Base-by-base conservation (phyloP, 1,140 invertebrate species). In the Argopecten irradians region DNA sequence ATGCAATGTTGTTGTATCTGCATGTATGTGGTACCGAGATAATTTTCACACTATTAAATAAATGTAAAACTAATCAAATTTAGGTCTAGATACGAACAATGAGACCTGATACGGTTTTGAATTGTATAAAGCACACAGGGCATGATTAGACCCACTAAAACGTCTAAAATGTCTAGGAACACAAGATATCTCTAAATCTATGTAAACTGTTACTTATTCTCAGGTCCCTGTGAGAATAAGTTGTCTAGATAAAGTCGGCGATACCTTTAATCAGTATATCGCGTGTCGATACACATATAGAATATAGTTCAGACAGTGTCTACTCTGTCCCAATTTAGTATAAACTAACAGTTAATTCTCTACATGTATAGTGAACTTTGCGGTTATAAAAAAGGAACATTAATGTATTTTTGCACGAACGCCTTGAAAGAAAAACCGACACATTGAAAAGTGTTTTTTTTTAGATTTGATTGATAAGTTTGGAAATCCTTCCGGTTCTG, bases 401-500 rank as follows among this genome's bases (percentile, higher is more conserved):
- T 71, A 71, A 71, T 71, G 55, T 5, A 71, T 71, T 71, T 71
- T 71, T 16, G 28, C 55, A 71, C 55, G 55, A 71, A 71, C 28
- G 55, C 22, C 16, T 71, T 71, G 55, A 71, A 71, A 71, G 55
- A 71, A 71, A 71, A 71, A 71, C 1, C 8, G 7, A 71, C 55
- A 71, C 28, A 28, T 71, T 28, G 55, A 71, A 71, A 71, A n/a
- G n/a, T n/a, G 55, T 71, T 22, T 71, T 71, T 71, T 46, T 71
- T 71, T 22, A 28, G 55, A 71, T 71, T 71, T 71, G 55, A 71
- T 71, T 71, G 55, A 71, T 71, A n/a, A 71, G 55, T 71, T n/a
- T 71, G 55, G 22, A 71, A 71, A 71, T 71, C 55, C 55, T 71
- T 71, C 55, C 55, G 55, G 55, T 71, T 71, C 55, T 71, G n/a